Evolutionary conservation across 53 echinoderm and acorn worm species (phyloP).

Genomic region (Arbacia lixula): DNA sequence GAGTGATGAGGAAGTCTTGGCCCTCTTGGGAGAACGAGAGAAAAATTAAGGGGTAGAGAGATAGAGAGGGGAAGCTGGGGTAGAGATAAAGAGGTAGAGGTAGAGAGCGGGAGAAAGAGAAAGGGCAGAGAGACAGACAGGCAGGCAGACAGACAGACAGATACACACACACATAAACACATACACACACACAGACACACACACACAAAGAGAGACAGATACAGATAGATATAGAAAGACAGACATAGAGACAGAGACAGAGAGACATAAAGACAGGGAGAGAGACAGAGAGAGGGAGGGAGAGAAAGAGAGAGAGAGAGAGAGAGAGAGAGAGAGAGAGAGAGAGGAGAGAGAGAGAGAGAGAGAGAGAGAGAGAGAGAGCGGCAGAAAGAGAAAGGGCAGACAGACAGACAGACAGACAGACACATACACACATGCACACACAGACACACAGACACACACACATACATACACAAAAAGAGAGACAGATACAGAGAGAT

Average conservation of each 20-base stretch:
- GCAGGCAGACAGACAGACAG: too few relatives aligned
- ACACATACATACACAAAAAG: not conserved
- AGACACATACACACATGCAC: not conserved
- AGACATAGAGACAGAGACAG: too few relatives aligned
- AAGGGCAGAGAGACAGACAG: too few relatives aligned
- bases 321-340: not conserved
- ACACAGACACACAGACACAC: not conserved
- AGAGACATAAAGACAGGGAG: too few relatives aligned
- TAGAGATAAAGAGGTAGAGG: not conserved
- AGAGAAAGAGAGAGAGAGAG: not conserved
- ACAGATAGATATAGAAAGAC: too few relatives aligned
- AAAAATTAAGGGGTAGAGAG: not conserved
- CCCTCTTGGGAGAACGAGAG: not conserved
- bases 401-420: not conserved
- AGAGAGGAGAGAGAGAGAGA: not conserved
- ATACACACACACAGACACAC: too few relatives aligned
- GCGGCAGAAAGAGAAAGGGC: not conserved
- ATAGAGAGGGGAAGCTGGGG: too few relatives aligned
- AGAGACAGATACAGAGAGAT: too few relatives aligned
- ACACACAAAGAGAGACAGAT: too few relatives aligned
- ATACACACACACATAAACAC: too few relatives aligned
- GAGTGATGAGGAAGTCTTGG: not conserved
- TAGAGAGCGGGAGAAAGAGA: too few relatives aligned
- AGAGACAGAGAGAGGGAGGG: not conserved
- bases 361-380: constrained; percentile 1